Evolutionary conservation across 2,797 vertebrate species (phyloP), one percentile per base, ranked within the genome.

Genomic region (Pelodytes ibericus): DNA sequence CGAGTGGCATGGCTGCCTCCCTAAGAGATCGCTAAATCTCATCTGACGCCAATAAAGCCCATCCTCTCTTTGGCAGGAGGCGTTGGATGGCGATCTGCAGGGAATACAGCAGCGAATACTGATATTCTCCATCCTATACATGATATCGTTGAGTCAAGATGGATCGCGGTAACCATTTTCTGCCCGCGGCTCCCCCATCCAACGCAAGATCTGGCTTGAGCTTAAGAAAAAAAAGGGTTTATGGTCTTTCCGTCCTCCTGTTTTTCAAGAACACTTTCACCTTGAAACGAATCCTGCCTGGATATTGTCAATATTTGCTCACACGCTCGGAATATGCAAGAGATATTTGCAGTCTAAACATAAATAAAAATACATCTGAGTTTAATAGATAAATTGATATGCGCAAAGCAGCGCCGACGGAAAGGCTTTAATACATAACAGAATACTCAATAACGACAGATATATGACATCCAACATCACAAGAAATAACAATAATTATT

Each of bases 351-450:
- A 27, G 53, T 25, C 13, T 36, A 71, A 67, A 71, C 57, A 78
- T 72, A 78, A 72, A 72, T 72, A 65, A 47, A 77, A 64, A 64
- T 60, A 71, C 31, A 71, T 63, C 31, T 31, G 44, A 51, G 31
- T 67, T 70, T 76, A 76, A 78, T 78, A 71, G 69, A 72, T 72
- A 66, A 60, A 77, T 72, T 77, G 75, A 72, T 78, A 78, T 78
- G 69, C 69, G 39, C 60, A 71, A 31, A 72, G 62, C 27, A 27
- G 41, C 47, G 51, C 68, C 59, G 57, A 64, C 75, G 63, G 67
- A n/a, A 65, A 66, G 33, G 65, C 57, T 65, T 62, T 71, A 77
- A 72, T 72, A 72, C 59, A 71, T 29, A 53, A 72, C 75, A 71
- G 68, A 77, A 71, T 66, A 57, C 60, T 72, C 68, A 59, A 71